Evolutionary conservation across 2,113 vertebrate species (phyloP).

Genomic region (Aleadryas rufinucha): DNA sequence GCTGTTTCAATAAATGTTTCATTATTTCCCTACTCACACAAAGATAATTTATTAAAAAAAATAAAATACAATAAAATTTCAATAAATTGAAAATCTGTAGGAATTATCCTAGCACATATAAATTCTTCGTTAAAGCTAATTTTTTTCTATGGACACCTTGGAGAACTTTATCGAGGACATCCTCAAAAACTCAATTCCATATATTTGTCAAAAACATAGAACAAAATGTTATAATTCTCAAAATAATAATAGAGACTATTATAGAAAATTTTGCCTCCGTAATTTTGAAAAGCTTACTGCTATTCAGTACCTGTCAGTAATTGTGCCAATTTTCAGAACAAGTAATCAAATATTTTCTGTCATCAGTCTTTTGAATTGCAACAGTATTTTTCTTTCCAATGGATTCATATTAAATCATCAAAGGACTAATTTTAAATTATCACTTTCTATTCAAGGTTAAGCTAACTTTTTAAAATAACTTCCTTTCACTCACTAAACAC

Average conservation of each 20-base stretch:
- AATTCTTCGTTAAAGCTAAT: background rate
- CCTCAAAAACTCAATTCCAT: background rate
- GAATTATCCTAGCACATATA: background rate
- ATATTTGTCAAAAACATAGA: background rate
- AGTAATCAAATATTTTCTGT: background rate
- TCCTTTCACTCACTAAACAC: background rate
- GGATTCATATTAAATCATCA: background rate
- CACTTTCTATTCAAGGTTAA: background rate
- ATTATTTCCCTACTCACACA: background rate
- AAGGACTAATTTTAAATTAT: background rate
- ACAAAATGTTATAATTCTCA: background rate
- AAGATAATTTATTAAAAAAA: background rate
- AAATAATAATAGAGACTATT: background rate
- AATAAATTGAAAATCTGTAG: background rate
- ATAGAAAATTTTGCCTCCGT: background rate
- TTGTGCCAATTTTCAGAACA: background rate
- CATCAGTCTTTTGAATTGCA: background rate
- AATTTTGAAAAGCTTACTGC: background rate
- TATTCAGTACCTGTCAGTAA: background rate
- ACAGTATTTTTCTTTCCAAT: background rate
- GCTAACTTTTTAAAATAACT: background rate
- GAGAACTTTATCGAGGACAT: background rate
- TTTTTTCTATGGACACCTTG: background rate
- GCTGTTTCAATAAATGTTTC: background rate
- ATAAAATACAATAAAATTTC: background rate